These are phyloP conservation scores for Silurus glanis DNA, from an alignment of 2,113 vertebrate genomes.

Conservation along the genomic window DNA sequence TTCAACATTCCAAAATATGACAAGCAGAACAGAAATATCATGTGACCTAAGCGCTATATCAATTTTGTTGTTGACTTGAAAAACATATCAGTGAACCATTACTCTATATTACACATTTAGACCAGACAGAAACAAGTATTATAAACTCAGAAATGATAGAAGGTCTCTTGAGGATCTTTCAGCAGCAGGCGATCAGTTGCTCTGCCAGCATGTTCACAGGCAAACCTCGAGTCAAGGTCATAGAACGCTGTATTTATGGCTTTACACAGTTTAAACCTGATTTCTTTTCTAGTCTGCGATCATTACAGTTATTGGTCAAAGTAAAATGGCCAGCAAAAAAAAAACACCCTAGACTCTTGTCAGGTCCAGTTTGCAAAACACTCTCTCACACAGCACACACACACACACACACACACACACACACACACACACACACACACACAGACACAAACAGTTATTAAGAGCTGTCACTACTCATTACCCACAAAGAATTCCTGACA, in stretches of 20 bases:
- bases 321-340: conserved; percentile 27
- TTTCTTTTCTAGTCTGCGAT: conserved; percentile 10
- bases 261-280: conserved; percentile 1
- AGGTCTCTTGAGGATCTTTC: conserved; percentile 26
- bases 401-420: conserved; percentile 38
- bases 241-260: conserved; percentile 10
- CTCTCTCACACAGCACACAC: conserved; percentile 28
- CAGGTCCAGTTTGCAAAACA: conserved; percentile 43
- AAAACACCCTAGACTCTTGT: conserved; percentile 36
- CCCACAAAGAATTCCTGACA: conserved; percentile 24
- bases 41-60: neutral
- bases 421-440: conserved; percentile 15
- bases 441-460: conserved; percentile 48
- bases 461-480: conserved; percentile 39
- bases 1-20: neutral
- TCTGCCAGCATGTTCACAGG: conserved; percentile 4
- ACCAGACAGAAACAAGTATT: conserved; percentile 7
- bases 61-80: neutral
- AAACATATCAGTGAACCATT: neutral
- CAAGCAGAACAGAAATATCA: neutral
- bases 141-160: conserved; percentile 15
- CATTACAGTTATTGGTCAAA: conserved; percentile 38
- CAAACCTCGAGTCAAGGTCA: conserved; percentile 39
- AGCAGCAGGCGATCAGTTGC: conserved; percentile 13
- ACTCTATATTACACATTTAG: neutral